Conservation (phyloP, 2,797 vertebrate species). For the Hippoglossus hippoglossus region DNA sequence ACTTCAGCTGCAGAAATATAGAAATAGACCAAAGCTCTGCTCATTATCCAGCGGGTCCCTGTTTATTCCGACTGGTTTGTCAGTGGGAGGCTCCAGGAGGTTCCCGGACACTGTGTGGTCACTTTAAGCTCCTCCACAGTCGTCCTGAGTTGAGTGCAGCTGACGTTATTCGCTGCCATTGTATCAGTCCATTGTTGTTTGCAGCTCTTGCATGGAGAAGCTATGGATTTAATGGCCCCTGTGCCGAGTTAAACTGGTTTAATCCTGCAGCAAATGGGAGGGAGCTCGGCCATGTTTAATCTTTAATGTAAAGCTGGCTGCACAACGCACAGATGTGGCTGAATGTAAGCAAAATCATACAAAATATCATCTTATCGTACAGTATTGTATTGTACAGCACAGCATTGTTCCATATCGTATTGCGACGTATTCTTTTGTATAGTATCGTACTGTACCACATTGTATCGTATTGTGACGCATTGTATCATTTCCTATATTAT, state of each 20-base stretch:
- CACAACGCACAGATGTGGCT: constrained; percentile 25
- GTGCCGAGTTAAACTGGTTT: constrained; percentile 47
- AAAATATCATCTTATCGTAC: no score
- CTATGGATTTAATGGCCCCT: constrained; percentile 70
- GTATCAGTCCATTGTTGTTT: constrained; percentile 54
- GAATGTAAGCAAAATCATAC: no score
- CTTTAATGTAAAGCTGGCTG: constrained; percentile 44
- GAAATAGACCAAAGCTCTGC: no score
- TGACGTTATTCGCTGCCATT: constrained; percentile 37
- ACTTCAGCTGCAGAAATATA: no score
- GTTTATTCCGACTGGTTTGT: not conserved
- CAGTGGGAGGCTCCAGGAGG: constrained; percentile 29
- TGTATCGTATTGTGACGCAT: no score
- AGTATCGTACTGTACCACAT: no score
- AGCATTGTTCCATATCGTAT: no score
- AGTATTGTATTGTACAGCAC: no score
- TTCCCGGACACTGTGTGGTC: constrained; percentile 31
- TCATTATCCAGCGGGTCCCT: not conserved
- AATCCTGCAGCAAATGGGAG: constrained; percentile 57
- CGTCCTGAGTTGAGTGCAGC: constrained; percentile 29
- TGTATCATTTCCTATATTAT: no score
- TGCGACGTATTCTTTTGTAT: no score
- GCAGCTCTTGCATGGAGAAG: constrained; percentile 40
- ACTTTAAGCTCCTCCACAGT: constrained; percentile 32
- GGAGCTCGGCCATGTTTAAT: constrained; percentile 46